A percentile compares a stretch with the other conserved stretches of the same genome.
phyloP scores from a whole-genome alignment of 2,888 invertebrate species.

The Frankliniella intonsa region DNA sequence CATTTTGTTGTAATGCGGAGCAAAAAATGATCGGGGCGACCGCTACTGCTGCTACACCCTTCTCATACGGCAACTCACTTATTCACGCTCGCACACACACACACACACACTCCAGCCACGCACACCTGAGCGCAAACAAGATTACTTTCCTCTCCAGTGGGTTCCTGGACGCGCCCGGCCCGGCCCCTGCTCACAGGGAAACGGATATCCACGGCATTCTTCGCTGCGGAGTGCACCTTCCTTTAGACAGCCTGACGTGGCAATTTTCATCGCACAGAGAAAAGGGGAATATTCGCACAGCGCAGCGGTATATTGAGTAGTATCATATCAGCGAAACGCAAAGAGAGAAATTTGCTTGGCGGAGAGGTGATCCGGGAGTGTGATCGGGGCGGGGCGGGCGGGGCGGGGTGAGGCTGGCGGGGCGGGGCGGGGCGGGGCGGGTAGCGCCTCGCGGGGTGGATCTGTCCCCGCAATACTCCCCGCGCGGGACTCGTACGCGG shows the following conservation, averaged over 20 bases:
- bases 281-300: no score
- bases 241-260: no score
- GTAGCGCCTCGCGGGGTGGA: neutral
- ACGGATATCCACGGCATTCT: neutral
- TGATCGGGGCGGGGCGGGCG: neutral
- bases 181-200: neutral
- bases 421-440: neutral
- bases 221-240: no score
- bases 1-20: no score
- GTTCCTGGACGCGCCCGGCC: neutral
- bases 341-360: no score
- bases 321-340: no score
- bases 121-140: neutral
- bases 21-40: neutral
- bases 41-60: neutral
- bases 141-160: neutral
- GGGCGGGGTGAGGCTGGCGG: neutral
- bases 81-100: neutral
- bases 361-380: no score
- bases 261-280: no score
- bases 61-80: neutral
- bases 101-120: neutral
- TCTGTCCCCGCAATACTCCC: neutral
- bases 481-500: neutral
- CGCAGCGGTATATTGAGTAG: no score